phyloP scores from a whole-genome alignment of 2,113 vertebrate species.

The Periophthalmus modestus region DNA sequence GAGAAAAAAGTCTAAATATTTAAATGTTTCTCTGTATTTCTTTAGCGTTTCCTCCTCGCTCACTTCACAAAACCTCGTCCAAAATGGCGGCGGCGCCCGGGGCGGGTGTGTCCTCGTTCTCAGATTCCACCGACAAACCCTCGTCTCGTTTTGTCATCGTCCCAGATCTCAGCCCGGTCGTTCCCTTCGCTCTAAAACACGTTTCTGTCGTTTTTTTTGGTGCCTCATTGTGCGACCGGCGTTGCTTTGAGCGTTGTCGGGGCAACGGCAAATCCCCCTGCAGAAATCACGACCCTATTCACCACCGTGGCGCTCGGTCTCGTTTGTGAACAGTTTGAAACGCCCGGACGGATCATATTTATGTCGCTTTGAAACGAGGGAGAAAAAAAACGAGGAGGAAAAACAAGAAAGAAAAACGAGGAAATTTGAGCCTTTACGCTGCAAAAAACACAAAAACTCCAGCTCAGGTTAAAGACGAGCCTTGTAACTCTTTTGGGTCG shows the following conservation, averaged over 20 bases:
- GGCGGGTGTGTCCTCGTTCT: not conserved
- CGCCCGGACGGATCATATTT: conserved; percentile 18
- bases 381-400: conserved; percentile 15
- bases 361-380: conserved; percentile 22
- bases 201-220: conserved; percentile 20
- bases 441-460: too few species aligned
- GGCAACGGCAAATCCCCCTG: conserved; percentile 73
- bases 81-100: not conserved
- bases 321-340: conserved; percentile 35
- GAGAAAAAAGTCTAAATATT: not conserved
- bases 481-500: too few species aligned
- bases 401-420: not conserved
- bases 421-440: too few species aligned
- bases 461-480: too few species aligned
- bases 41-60: not conserved
- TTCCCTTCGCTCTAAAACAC: conserved; percentile 32
- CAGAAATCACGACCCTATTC: conserved; percentile 71
- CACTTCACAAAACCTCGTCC: not conserved
- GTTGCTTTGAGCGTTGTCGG: conserved; percentile 74
- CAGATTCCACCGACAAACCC: conserved; percentile 22
- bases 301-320: conserved; percentile 14
- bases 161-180: conserved; percentile 26
- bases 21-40: not conserved
- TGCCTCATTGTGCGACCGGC: not conserved
- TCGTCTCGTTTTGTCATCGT: conserved; percentile 15